phyloP scores from a whole-genome alignment of 30 jellyfish, hydroid and myxozoan species.

The Nemopilema nomurai region DNA sequence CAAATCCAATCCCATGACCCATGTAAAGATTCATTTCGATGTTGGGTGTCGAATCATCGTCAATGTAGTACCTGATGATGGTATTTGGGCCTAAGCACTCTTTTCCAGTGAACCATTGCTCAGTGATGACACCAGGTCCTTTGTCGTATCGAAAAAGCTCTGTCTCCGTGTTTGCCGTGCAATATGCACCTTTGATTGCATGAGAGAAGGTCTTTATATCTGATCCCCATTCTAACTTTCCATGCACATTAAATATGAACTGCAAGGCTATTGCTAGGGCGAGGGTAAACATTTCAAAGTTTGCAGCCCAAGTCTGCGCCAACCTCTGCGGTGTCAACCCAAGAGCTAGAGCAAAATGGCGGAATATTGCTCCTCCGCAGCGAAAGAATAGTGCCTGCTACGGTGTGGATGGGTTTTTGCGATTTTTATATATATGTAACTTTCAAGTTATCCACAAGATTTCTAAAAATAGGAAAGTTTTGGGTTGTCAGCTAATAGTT shows the following conservation, averaged over 20 bases:
- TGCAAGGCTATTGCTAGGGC: background rate
- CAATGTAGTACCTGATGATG: slow-evolving; percentile 71
- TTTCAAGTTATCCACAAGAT: too few species aligned
- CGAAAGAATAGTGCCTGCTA: too few species aligned
- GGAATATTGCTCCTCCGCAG: too few species aligned
- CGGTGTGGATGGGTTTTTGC: too few species aligned
- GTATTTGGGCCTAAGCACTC: slow-evolving; percentile 72
- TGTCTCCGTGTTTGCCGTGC: slow-evolving; percentile 58
- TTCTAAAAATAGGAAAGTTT: too few species aligned
- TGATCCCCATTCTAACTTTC: slow-evolving; percentile 47
- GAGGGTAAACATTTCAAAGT: background rate
- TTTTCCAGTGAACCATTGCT: slow-evolving; percentile 87
- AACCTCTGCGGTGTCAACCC: too few species aligned
- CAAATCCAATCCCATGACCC: slow-evolving; percentile 87
- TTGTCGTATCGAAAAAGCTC: slow-evolving; percentile 24
- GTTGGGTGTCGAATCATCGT: slow-evolving; percentile 53
- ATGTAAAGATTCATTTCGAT: slow-evolving; percentile 70
- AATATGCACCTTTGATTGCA: slow-evolving; percentile 77
- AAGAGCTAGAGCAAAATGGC: too few species aligned
- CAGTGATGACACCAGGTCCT: slow-evolving; percentile 89
- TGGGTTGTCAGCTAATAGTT: too few species aligned
- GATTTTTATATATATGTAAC: too few species aligned
- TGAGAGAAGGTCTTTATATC: slow-evolving; percentile 77
- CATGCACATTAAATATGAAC: background rate
- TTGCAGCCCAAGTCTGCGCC: too few species aligned